These are phyloP conservation scores for Fratercula arctica DNA, from an alignment of 2,797 vertebrate species.

Conservation along the genomic window DNA sequence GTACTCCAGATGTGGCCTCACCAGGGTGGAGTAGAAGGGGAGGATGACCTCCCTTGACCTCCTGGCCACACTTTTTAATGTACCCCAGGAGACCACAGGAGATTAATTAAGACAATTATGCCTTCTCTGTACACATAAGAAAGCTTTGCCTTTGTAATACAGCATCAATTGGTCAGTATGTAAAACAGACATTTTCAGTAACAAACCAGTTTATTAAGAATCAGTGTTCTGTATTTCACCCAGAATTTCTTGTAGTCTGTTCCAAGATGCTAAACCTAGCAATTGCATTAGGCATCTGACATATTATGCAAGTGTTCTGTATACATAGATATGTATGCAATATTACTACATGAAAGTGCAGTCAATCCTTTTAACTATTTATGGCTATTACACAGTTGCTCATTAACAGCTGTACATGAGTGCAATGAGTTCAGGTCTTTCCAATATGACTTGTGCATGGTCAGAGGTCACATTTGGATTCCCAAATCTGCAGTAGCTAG, in stretches of 20 bases:
- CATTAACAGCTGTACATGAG: not conserved
- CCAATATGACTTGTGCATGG: not conserved
- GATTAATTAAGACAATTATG: not conserved
- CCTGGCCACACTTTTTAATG: not conserved
- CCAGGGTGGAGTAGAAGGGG: too few relatives aligned
- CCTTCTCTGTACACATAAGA: not conserved
- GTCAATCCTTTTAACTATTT: not conserved
- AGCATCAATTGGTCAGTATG: not conserved
- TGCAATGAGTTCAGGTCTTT: not conserved
- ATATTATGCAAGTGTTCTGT: not conserved
- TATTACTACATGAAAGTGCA: not conserved
- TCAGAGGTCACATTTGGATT: not conserved
- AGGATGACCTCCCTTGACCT: not conserved
- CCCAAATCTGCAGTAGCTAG: not conserved
- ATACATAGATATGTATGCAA: not conserved
- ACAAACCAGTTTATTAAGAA: not conserved
- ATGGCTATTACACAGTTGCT: not conserved
- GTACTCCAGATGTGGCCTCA: not conserved
- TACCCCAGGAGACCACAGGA: too few relatives aligned
- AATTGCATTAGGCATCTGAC: not conserved
- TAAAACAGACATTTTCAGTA: not conserved
- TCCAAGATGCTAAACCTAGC: not conserved
- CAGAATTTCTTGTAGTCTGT: not conserved
- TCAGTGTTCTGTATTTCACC: not conserved
- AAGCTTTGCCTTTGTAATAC: not conserved